These are phyloP conservation scores for Rhorus exstirpatorius DNA, from an alignment of 2,888 invertebrate species.

Conservation along the genomic window DNA sequence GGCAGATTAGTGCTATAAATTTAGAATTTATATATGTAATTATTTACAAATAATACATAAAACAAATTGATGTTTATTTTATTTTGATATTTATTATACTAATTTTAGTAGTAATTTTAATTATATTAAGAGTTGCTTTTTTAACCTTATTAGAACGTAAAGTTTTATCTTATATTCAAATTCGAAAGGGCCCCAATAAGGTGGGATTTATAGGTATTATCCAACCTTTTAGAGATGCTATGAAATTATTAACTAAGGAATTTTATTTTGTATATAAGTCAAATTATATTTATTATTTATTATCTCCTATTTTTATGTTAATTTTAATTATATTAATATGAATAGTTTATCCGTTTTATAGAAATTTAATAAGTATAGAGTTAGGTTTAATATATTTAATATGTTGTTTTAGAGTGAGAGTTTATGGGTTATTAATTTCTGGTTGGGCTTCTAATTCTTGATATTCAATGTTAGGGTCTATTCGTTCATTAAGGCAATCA, in stretches of 20 bases:
- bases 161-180: conserved; percentile 10
- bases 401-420: conserved; percentile 89
- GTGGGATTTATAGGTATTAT: background rate
- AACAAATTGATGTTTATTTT: conserved; percentile 70
- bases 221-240: conserved; percentile 25
- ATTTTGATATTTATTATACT: no score
- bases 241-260: conserved; percentile 6
- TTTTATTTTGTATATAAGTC: background rate
- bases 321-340: conserved; percentile 15
- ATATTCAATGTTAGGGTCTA: conserved; percentile 90
- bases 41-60: conserved; percentile 87
- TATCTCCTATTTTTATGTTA: conserved; percentile 18
- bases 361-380: conserved; percentile 1
- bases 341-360: conserved; percentile 22
- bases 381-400: conserved; percentile 4
- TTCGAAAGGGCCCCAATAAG: conserved; percentile 10
- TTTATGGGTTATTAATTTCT: conserved; percentile 89
- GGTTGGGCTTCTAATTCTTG: conserved; percentile 92
- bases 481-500: conserved; percentile 91
- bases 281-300: conserved; percentile 19
- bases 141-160: background rate
- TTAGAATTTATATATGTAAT: conserved; percentile 90
- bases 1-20: conserved; percentile 91
- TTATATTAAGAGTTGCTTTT: no score
- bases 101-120: no score